A percentile compares a stretch with the other conserved stretches of the same genome.
Conservation (phyloP, 2,888 invertebrate genomes). For the Lithodes maja region DNA sequence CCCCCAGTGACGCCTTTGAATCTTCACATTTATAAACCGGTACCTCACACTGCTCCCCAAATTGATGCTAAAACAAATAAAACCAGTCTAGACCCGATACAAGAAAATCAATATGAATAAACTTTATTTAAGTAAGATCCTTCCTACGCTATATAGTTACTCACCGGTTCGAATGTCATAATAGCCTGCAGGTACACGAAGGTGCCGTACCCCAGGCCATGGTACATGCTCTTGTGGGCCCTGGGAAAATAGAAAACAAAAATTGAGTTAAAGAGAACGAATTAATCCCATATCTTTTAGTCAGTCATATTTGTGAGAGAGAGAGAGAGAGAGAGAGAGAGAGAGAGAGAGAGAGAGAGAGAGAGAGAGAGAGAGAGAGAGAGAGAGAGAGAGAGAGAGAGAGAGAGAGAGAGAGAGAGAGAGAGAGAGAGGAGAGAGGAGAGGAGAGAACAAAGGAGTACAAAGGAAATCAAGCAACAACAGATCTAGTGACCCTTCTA, state of each 20-base stretch:
- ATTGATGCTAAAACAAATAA: too few relatives aligned
- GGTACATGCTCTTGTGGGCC: conserved; percentile 90
- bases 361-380: conserved; percentile 11
- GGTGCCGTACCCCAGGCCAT: conserved; percentile 90
- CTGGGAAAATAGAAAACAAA: conserved; percentile 75
- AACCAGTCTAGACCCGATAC: too few relatives aligned
- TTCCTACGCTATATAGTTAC: conserved; percentile 55
- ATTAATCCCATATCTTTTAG: background rate
- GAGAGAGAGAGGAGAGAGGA: background rate
- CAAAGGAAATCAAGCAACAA: background rate
- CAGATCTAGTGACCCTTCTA: too few relatives aligned
- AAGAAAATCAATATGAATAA: too few relatives aligned
- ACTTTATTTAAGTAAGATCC: too few relatives aligned
- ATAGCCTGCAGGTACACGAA: conserved; percentile 94
- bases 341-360: conserved; percentile 22
- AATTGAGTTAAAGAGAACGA: background rate
- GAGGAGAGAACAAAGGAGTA: background rate
- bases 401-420: conserved; percentile 1
- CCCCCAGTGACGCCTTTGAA: too few relatives aligned
- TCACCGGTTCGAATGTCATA: conserved; percentile 90
- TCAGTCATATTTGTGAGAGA: background rate
- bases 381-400: background rate
- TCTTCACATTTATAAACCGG: too few relatives aligned
- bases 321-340: background rate
- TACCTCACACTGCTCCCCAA: too few relatives aligned